Evolutionary conservation across 1,140 invertebrate species (phyloP), one percentile per base, ranked within the genome.

Genomic region (Trichonephila clavipes): DNA sequence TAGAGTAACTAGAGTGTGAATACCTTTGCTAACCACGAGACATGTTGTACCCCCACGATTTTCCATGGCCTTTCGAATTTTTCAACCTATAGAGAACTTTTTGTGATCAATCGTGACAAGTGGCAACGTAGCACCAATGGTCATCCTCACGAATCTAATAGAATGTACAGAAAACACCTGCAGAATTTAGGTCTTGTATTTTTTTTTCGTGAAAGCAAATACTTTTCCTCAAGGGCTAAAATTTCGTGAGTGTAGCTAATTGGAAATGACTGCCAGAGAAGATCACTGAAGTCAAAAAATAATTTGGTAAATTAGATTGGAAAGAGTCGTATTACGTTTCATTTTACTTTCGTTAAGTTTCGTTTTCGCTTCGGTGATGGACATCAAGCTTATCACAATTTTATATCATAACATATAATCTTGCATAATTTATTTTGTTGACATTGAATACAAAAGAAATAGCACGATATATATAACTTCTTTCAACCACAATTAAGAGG

Each of bases 161-260:
- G 72, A 18, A 34, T 77, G 72, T 40, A 28, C 28, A 16, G 28
- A 77, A 77, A 77, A 77, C 72, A 77, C 72, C 72, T 77, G 72
- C 72, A 18, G 72, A 40, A 77, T 77, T 77, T 77, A 40, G 72
- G 34, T 77, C 72, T 18, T 3, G 0, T 14, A 40, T 18, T 18
- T 40, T 40, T 72, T 72, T 66, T 24, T 12, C 5, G 72, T 18
- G 72, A 77, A 77, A 77, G 5, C 34, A 77, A 66, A 77, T 77
- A 40, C 28, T 18, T 77, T 34, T 77, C 72, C 34, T 18, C 72
- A 40, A 19, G 16, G 66, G 66, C 66, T 24, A 69, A 21, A 34
- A 28, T 40, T 77, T 77, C 72, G 72, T 77, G 72, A 77, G 72
- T 19, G 72, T 77, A 77, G 18, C 72, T 77, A 77, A 77, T 40